Conservation (phyloP, 2,113 vertebrate species). For the Sarotherodon lohbergeri region DNA sequence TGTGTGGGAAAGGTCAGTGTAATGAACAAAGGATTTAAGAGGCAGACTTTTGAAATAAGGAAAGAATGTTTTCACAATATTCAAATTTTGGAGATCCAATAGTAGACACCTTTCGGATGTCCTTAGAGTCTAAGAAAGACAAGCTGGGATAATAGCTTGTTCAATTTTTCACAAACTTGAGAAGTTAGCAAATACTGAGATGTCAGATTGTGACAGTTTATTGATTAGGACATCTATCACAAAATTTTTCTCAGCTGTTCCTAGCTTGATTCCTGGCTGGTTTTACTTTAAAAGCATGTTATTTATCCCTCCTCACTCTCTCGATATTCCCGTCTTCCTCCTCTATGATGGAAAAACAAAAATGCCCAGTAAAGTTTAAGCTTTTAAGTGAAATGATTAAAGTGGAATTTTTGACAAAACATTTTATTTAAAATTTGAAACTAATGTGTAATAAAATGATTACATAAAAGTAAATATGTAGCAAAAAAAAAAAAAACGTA, state of each 20-base stretch:
- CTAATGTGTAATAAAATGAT: background rate
- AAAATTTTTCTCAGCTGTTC: accelerated
- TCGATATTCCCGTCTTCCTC: background rate
- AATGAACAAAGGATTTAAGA: background rate
- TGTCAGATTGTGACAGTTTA: background rate
- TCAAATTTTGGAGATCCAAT: background rate
- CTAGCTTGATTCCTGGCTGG: background rate
- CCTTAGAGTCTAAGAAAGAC: background rate
- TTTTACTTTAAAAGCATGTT: background rate
- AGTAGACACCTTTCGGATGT: background rate
- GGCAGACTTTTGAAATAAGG: background rate
- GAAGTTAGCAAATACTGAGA: background rate
- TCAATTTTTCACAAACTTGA: background rate
- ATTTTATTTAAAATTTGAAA: background rate
- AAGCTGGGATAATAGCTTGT: background rate
- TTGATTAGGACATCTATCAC: background rate
- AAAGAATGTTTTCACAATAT: background rate
- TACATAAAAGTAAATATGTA: background rate
- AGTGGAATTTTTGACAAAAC: background rate
- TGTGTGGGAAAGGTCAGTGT: background rate
- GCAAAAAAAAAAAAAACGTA: background rate
- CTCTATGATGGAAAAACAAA: background rate
- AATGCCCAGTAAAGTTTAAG: background rate
- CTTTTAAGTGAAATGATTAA: background rate
- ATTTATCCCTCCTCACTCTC: background rate